These are phyloP conservation scores for Aplysina aerophoba DNA, from an alignment of 37 sponge, comb jelly and placozoan species.

Conservation along the genomic window DNA sequence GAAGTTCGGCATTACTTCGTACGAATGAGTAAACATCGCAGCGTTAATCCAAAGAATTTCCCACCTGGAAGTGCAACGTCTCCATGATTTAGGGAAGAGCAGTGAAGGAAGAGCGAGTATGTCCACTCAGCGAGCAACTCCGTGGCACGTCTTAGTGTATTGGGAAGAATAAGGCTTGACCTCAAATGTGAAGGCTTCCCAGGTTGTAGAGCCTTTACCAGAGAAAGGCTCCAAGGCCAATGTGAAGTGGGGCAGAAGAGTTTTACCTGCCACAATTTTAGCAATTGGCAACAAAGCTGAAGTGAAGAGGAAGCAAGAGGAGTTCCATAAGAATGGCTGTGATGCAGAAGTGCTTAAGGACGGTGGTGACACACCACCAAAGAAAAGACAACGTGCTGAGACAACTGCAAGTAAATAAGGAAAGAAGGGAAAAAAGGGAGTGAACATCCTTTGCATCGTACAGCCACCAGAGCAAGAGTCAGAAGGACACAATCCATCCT, in stretches of 20 bases:
- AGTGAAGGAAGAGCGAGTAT: too few species aligned
- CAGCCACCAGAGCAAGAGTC: not conserved
- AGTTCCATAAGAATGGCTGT: not conserved
- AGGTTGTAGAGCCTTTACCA: too few species aligned
- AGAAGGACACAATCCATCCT: not conserved
- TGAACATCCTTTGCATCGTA: not conserved
- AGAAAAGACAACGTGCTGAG: not conserved
- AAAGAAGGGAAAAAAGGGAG: constrained; percentile 21
- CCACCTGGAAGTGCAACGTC: too few species aligned
- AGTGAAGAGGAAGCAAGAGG: constrained; percentile 12
- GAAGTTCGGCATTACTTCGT: too few species aligned
- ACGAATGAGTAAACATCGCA: too few species aligned
- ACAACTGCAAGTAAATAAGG: not conserved
- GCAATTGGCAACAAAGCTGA: not conserved
- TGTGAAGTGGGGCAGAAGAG: not conserved
- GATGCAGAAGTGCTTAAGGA: not conserved
- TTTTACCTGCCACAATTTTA: constrained; percentile 16
- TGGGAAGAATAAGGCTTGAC: too few species aligned
- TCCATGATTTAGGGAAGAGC: too few species aligned
- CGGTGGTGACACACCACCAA: not conserved
- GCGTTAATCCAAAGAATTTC: too few species aligned
- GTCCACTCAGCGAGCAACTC: too few species aligned
- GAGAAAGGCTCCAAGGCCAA: too few species aligned
- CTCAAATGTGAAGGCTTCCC: too few species aligned
- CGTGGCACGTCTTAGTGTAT: too few species aligned